phyloP scores from a whole-genome alignment of 64 coral and sea anemone genomes.

The Cladopsammia gracilis region DNA sequence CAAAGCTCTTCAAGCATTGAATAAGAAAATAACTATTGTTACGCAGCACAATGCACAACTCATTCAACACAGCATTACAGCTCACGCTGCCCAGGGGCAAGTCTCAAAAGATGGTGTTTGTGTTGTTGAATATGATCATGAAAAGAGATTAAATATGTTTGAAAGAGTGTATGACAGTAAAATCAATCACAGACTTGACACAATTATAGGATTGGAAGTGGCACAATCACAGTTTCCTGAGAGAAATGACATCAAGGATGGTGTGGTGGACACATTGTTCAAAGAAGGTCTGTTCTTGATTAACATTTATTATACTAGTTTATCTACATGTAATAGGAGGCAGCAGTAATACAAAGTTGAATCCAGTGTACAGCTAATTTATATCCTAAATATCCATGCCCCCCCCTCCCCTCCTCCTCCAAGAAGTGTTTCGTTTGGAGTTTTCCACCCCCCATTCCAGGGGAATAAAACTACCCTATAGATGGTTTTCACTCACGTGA shows the following conservation, averaged over 20 bases:
- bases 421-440: too few relatives aligned
- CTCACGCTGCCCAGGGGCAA: background rate
- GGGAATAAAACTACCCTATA: too few relatives aligned
- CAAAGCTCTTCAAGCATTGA: slow-evolving; percentile 38
- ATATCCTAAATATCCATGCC: too few relatives aligned
- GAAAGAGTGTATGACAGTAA: background rate
- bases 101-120: background rate
- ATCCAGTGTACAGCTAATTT: too few relatives aligned
- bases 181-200: slow-evolving; percentile 22
- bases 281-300: background rate
- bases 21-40: slow-evolving; percentile 15
- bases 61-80: background rate
- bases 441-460: too few relatives aligned
- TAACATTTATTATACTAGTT: too few relatives aligned
- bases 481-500: too few relatives aligned
- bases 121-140: background rate
- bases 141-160: background rate
- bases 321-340: too few relatives aligned
- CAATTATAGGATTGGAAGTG: background rate
- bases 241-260: background rate
- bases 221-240: background rate
- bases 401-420: too few relatives aligned
- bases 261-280: background rate
- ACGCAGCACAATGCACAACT: background rate
- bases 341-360: too few relatives aligned